Percentiles rank a stretch among this genome's conserved stretches.
Evolutionary conservation across 2,888 invertebrate species (phyloP).

Genomic region (Tipula helvola): DNA sequence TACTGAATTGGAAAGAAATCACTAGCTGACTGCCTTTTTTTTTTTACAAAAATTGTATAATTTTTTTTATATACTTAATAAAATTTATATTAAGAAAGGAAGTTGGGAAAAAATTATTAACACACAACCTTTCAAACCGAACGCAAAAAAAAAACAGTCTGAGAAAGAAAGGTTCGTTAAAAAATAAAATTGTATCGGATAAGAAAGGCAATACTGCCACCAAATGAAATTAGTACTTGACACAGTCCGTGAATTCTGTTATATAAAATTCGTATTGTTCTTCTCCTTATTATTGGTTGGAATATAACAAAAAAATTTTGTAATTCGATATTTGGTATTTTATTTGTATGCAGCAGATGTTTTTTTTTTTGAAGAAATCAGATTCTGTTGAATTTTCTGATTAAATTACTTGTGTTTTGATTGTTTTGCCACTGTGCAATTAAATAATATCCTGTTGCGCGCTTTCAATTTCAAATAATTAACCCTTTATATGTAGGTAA

Average conservation of each 20-base stretch:
- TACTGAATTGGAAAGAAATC: background rate
- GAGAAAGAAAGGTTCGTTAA: background rate
- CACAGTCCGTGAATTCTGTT: background rate
- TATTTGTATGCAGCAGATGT: background rate
- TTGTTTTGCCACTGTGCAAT: background rate
- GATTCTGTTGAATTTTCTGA: background rate
- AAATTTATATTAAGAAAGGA: background rate
- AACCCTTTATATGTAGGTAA: background rate
- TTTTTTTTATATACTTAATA: background rate
- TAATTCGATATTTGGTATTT: background rate
- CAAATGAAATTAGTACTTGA: background rate
- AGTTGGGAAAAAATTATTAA: background rate
- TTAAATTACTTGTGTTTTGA: background rate
- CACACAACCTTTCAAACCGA: background rate
- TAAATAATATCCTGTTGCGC: background rate
- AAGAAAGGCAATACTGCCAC: background rate
- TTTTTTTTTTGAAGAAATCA: background rate
- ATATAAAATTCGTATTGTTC: background rate
- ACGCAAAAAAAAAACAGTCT: background rate
- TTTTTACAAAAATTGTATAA: background rate
- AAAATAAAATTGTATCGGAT: background rate
- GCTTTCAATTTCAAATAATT: background rate
- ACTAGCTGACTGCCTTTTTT: background rate
- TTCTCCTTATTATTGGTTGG: background rate
- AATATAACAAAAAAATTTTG: background rate